These are phyloP conservation scores for Acanthosepion pharaonis DNA, from an alignment of 2,888 invertebrate genomes.

Conservation along the genomic window DNA sequence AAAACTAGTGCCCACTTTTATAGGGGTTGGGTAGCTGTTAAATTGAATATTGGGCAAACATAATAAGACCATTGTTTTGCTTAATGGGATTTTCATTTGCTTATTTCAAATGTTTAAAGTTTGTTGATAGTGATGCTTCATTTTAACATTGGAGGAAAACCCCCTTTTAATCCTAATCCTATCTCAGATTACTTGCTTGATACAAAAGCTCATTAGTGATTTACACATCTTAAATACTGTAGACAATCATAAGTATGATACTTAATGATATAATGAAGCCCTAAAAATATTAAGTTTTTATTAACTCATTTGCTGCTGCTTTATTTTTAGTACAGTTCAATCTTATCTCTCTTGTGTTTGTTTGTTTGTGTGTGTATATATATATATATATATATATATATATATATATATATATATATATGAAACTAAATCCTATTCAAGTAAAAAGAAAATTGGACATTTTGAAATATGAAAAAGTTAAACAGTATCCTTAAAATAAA, in stretches of 20 bases:
- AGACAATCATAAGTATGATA: background rate
- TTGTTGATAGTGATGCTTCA: background rate
- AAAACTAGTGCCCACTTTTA: too few species aligned
- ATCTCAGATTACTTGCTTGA: background rate
- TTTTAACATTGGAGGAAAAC: background rate
- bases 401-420: too few species aligned
- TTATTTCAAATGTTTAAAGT: background rate
- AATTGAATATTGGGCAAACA: background rate
- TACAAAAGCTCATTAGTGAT: background rate
- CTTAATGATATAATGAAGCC: background rate
- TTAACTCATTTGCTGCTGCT: background rate
- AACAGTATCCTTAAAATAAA: too few species aligned
- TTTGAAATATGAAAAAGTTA: too few species aligned
- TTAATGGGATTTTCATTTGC: background rate
- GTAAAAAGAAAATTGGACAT: background rate
- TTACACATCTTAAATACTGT: background rate
- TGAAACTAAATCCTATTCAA: background rate
- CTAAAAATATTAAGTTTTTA: background rate
- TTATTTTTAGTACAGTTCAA: too few species aligned
- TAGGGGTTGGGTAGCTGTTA: too few species aligned
- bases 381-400: too few species aligned
- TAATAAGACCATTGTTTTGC: background rate
- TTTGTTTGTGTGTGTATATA: too few species aligned
- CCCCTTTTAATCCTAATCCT: background rate
- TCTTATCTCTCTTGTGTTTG: too few species aligned